Percentiles rank a stretch among this genome's conserved stretches.
phyloP scores from a whole-genome alignment of 2,113 vertebrate genomes.

The Carassius carassius region DNA sequence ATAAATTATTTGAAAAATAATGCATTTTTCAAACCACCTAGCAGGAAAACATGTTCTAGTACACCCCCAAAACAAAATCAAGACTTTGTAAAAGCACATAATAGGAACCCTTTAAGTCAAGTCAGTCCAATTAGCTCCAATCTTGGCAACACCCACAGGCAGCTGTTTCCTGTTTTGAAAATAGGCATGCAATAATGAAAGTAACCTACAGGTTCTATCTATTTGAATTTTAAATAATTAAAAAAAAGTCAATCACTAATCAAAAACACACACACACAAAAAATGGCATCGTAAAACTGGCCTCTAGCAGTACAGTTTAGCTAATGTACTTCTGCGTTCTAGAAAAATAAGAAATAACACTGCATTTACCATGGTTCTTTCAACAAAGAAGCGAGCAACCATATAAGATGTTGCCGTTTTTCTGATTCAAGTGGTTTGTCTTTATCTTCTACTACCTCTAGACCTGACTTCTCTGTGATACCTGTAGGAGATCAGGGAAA shows the following conservation, averaged over 20 bases:
- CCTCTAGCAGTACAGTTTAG: neutral
- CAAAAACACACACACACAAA: too few relatives aligned
- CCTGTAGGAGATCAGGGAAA: conserved; percentile 35
- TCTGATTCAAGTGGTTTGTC: neutral
- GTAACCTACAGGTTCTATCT: neutral
- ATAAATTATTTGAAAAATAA: too few relatives aligned
- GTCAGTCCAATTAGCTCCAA: neutral
- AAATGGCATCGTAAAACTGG: neutral
- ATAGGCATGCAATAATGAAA: neutral
- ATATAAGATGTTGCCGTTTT: neutral
- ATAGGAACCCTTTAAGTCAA: neutral
- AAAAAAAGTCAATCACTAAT: neutral
- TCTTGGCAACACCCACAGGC: neutral
- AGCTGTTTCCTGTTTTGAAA: neutral
- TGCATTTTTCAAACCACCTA: too few relatives aligned
- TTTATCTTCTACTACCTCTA: neutral
- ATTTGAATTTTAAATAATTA: neutral
- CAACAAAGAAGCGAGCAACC: neutral
- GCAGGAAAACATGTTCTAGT: too few relatives aligned
- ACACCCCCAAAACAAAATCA: too few relatives aligned
- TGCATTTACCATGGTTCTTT: neutral
- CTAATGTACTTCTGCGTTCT: neutral
- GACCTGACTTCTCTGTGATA: neutral
- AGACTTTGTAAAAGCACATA: too few relatives aligned
- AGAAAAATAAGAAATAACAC: neutral